A percentile compares a stretch with the other conserved stretches of the same genome.
Conservation (phyloP, 2,888 invertebrate species). For the Anorthoa munda region DNA sequence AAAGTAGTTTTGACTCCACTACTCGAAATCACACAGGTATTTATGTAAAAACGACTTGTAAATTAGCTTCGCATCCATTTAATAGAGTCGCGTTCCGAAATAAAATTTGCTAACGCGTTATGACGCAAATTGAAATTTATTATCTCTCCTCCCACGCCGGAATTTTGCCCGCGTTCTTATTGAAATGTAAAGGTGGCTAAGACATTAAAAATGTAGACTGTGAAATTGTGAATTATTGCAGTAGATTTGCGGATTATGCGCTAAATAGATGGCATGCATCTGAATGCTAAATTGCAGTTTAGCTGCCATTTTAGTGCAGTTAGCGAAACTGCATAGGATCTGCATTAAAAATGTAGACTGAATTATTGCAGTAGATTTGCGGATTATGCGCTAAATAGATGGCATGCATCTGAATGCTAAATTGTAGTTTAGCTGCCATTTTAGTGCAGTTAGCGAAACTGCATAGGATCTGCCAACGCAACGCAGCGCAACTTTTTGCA, state of each 20-base stretch:
- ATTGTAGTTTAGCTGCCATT: not conserved
- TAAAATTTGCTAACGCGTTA: slow-evolving; percentile 4
- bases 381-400: not conserved
- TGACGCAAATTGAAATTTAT: slow-evolving; percentile 52
- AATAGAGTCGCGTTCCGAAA: slow-evolving; percentile 11
- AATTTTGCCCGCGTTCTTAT: slow-evolving; percentile 13
- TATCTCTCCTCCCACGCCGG: slow-evolving; percentile 40
- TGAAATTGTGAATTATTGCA: slow-evolving; percentile 22
- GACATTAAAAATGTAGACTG: slow-evolving; percentile 2
- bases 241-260: not conserved
- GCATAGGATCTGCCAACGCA: not conserved
- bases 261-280: not conserved
- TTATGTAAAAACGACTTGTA: slow-evolving; percentile 7
- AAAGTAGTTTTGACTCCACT: not conserved
- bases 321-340: not conserved
- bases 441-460: not conserved
- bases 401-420: not conserved
- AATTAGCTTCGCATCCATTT: slow-evolving; percentile 16
- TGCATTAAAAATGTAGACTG: not conserved
- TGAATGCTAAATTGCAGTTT: slow-evolving; percentile 5
- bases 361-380: slow-evolving; percentile 11
- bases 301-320: not conserved
- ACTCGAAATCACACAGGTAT: slow-evolving; percentile 12
- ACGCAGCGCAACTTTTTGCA: not conserved
- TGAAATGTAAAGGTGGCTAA: slow-evolving; percentile 26